A percentile compares a stretch with the other conserved stretches of the same genome.
These are phyloP conservation scores for Falco novaeseelandiae DNA, from an alignment of 2,797 vertebrate species.

Conservation along the genomic window DNA sequence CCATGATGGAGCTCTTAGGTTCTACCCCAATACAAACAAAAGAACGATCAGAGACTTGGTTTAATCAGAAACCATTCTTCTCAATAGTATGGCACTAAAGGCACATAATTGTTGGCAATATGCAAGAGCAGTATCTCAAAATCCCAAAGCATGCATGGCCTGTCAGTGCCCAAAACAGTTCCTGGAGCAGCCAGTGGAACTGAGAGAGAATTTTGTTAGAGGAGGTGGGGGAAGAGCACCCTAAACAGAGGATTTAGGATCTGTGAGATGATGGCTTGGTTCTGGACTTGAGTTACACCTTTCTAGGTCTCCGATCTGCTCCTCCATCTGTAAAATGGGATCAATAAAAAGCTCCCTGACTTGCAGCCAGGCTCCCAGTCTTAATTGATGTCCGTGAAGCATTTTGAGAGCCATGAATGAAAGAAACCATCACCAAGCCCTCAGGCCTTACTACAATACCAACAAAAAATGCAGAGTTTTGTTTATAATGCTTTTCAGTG, in stretches of 20 bases:
- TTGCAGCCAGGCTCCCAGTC: neutral
- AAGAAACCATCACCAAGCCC: neutral
- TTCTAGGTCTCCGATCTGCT: neutral
- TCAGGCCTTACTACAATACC: neutral
- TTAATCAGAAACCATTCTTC: neutral
- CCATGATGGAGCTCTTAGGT: neutral
- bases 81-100: neutral
- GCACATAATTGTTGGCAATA: neutral
- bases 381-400: neutral
- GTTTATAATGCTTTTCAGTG: neutral
- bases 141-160: rapidly evolving
- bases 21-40: neutral
- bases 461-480: neutral
- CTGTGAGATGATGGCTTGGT: neutral
- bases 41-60: neutral
- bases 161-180: neutral
- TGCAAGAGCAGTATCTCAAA: neutral
- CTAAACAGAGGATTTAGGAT: neutral
- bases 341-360: neutral
- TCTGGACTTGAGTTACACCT: neutral
- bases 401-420: neutral
- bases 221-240: neutral
- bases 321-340: neutral
- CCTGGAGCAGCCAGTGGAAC: neutral
- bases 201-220: neutral